phyloP scores from a whole-genome alignment of 2,888 invertebrate species.

The Leptarthrus brevirostris region DNA sequence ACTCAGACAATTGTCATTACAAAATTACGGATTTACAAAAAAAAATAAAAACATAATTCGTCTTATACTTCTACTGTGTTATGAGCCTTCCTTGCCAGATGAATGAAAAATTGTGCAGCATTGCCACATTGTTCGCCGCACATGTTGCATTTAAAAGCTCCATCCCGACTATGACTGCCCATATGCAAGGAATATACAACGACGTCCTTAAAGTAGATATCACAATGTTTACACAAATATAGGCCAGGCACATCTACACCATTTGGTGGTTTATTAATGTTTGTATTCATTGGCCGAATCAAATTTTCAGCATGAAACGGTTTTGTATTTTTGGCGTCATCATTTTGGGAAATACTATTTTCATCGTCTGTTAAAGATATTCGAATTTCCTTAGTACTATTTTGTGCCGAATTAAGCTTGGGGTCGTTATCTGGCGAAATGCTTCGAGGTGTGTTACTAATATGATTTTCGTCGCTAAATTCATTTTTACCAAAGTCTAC shows the following conservation, averaged over 20 bases:
- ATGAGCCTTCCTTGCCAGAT: constrained; percentile 80
- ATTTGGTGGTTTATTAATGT: neutral
- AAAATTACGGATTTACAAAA: too few relatives aligned
- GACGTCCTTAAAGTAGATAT: constrained; percentile 87
- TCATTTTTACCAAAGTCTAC: constrained; percentile 52
- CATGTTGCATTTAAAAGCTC: constrained; percentile 96
- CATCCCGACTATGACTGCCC: constrained; percentile 93
- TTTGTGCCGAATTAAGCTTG: constrained; percentile 80
- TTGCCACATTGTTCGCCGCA: constrained; percentile 88
- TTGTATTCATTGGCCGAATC: too few relatives aligned
- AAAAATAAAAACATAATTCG: too few relatives aligned
- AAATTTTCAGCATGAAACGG: neutral
- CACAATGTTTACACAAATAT: constrained; percentile 83
- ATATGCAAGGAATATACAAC: constrained; percentile 96
- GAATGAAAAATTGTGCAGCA: constrained; percentile 89
- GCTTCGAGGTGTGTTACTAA: constrained; percentile 61
- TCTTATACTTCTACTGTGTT: constrained; percentile 63
- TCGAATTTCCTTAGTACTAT: constrained; percentile 1
- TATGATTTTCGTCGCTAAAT: constrained; percentile 64
- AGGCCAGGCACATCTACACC: neutral
- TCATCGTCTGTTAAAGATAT: neutral
- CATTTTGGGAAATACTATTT: constrained; percentile 60
- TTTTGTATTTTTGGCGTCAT: neutral
- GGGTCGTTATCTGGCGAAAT: constrained; percentile 81
- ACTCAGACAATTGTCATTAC: too few relatives aligned